Evolutionary conservation across 2,888 invertebrate genomes (phyloP), one percentile per base, ranked within the genome.

Genomic region (Agrypnus murinus): DNA sequence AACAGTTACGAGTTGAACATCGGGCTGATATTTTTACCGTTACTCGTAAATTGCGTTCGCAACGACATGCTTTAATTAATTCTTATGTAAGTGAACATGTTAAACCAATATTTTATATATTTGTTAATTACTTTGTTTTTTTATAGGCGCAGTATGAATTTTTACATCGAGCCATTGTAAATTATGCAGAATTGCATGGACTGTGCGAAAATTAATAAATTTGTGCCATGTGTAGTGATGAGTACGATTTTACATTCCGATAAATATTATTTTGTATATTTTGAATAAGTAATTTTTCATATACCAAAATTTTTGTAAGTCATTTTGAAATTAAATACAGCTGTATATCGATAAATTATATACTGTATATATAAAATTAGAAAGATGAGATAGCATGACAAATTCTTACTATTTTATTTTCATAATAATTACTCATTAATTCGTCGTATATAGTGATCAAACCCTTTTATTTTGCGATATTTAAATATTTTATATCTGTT

Each of bases 141-240:
- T 88, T 88, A 32, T 88, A 96, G 95, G 92, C 93, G 86, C 96
- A 96, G 87, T 96, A 96, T 87, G 95, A 96, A 89, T 96, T 96
- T 88, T 89, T 96, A 81, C 94, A 96, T 88, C 93, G 95, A 87
- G 95, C 95, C 85, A 93, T 96, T 86, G 90, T 95, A 77, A 95
- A 95, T 87, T 95, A 95, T 84, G 92, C 94, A 75, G 95, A 95
- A 85, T 90, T 95, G 77, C 95, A 95, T 87, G 93, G 93, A 86
- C 87, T 95, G 74, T 89, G 91, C 63, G 92, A 92, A 68, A 79
- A 79, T 74, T 84, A 81, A 82, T 32, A 6, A n/a, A 34, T 36
- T 9, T 9, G 19, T 58, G 25, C 32, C 40, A 38, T 65, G 19
- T 55, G 31, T 43, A 43, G n/a, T n/a, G n/a, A 15, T 53, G 48